Conservation (phyloP, 2,888 invertebrate species). For the Griposia aprilina region DNA sequence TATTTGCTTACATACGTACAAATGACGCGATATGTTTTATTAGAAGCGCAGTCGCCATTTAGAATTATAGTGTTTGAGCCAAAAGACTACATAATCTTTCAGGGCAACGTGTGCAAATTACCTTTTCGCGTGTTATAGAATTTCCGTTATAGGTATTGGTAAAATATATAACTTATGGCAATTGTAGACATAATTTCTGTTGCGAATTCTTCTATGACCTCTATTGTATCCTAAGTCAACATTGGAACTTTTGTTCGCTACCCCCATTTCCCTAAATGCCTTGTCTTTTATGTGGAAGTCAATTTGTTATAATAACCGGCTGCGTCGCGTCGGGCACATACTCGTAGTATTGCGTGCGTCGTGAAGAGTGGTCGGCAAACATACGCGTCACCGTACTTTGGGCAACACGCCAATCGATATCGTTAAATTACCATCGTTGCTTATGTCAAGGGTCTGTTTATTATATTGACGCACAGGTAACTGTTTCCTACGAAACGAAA, state of each 20-base stretch:
- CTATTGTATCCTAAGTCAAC: not conserved
- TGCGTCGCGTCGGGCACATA: too few relatives aligned
- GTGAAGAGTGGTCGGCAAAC: constrained; percentile 28
- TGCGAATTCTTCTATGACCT: not conserved
- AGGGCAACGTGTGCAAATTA: not conserved
- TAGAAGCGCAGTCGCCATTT: not conserved
- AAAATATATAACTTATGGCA: not conserved
- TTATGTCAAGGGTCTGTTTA: constrained; percentile 72
- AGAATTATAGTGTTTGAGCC: not conserved
- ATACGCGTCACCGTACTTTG: constrained; percentile 54
- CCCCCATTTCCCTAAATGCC: constrained; percentile 7
- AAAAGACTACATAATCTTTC: constrained; percentile 16
- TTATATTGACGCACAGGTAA: constrained; percentile 39
- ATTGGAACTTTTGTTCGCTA: not conserved
- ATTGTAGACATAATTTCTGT: not conserved
- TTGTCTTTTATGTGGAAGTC: constrained; percentile 5
- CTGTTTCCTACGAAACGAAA: constrained; percentile 20
- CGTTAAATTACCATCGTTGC: constrained; percentile 69
- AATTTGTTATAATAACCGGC: constrained; percentile 5
- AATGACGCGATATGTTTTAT: constrained; percentile 34
- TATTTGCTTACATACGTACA: constrained; percentile 29
- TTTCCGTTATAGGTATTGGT: not conserved
- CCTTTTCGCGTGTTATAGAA: not conserved
- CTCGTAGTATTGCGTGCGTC: constrained; percentile 24
- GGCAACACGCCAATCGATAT: constrained; percentile 81